Conservation (phyloP, 2,113 vertebrate species). For the Toxotes jaculatrix region DNA sequence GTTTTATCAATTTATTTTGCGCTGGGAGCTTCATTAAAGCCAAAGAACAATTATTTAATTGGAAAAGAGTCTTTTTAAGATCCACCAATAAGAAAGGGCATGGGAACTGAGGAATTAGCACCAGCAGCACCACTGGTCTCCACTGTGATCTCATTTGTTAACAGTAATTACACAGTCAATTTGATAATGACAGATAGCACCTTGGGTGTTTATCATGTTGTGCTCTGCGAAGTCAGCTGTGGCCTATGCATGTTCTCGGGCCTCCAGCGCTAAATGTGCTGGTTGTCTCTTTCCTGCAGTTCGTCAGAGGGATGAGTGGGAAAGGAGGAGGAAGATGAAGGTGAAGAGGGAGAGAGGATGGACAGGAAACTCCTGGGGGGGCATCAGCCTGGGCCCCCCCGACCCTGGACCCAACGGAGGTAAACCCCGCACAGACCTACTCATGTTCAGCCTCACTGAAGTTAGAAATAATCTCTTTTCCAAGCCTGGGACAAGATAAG, state of each 20-base stretch:
- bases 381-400: slow-evolving; percentile 89
- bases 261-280: neutral
- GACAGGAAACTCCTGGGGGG: slow-evolving; percentile 93
- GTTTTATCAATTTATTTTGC: neutral
- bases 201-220: neutral
- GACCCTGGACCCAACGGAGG: slow-evolving; percentile 95
- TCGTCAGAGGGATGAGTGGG: slow-evolving; percentile 89
- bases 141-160: slow-evolving; percentile 37
- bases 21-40: neutral
- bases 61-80: slow-evolving; percentile 8
- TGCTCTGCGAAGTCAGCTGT: neutral
- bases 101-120: slow-evolving; percentile 7
- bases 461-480: too few species aligned
- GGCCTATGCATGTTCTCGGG: neutral
- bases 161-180: slow-evolving; percentile 30
- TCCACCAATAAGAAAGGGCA: neutral
- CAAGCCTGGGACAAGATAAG: neutral
- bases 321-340: slow-evolving; percentile 86
- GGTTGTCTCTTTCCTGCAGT: slow-evolving; percentile 55
- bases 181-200: slow-evolving; percentile 25
- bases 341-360: slow-evolving; percentile 92
- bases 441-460: too few species aligned
- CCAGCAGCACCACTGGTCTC: neutral
- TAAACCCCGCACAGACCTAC: slow-evolving; percentile 62
- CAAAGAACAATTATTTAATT: neutral